A percentile compares a stretch with the other conserved stretches of the same genome.
Conservation (phyloP, 1,140 invertebrate species). For the Calliopsis andreniformis region DNA sequence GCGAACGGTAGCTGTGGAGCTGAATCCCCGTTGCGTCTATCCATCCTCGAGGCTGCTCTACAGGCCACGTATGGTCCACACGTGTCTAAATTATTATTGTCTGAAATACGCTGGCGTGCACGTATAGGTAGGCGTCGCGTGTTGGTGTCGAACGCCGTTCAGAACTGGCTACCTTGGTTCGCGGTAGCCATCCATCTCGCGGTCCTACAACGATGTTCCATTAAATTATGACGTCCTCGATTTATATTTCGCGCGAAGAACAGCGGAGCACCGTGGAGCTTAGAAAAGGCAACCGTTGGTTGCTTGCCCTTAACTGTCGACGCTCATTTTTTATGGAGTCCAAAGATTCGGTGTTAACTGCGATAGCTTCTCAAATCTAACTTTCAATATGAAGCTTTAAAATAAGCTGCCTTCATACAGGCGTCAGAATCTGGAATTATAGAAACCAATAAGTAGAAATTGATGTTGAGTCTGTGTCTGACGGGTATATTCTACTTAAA, state of each 20-base stretch:
- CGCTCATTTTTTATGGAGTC: constrained; percentile 4
- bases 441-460: not conserved
- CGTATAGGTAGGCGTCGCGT: constrained; percentile 26
- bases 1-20: constrained; percentile 52
- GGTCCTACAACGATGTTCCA: constrained; percentile 44
- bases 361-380: not conserved
- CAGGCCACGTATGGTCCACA: constrained; percentile 74
- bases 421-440: no score
- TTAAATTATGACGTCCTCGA: constrained; percentile 59
- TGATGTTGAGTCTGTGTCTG: no score
- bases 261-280: not conserved
- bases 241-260: constrained; percentile 53
- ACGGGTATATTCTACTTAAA: no score
- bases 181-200: constrained; percentile 28
- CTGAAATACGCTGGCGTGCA: constrained; percentile 62
- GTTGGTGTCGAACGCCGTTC: constrained; percentile 46
- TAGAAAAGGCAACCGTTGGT: not conserved
- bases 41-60: constrained; percentile 61
- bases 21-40: constrained; percentile 57
- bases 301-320: constrained; percentile 3
- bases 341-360: not conserved
- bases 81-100: constrained; percentile 78
- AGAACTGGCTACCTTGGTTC: constrained; percentile 59
- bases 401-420: no score
- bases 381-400: not conserved